A percentile compares a stretch with the other conserved stretches of the same genome.
Evolutionary conservation across 2,888 invertebrate species (phyloP).

Genomic region (Laspeyria flexula): DNA sequence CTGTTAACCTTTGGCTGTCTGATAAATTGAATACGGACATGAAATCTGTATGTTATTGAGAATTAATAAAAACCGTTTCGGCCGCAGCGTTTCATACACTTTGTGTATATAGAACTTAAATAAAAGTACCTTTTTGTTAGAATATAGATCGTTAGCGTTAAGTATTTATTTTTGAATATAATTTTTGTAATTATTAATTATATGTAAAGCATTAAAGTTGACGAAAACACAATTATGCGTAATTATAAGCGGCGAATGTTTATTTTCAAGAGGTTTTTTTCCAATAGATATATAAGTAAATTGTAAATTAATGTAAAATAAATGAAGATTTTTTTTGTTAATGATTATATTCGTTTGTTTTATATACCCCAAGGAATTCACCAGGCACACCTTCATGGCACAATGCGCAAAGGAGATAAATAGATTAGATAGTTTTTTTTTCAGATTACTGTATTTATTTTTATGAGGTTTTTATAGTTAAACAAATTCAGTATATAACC

Average conservation of each 20-base stretch:
- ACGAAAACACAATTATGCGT: conserved; percentile 58
- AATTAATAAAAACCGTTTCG: conserved; percentile 64
- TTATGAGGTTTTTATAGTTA: too few relatives aligned
- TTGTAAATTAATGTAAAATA: conserved; percentile 86
- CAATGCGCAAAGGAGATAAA: too few relatives aligned
- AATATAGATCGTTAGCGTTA: conserved; percentile 68
- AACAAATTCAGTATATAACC: too few relatives aligned
- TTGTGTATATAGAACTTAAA: conserved; percentile 68
- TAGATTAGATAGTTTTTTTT: too few relatives aligned
- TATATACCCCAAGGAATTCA: conserved; percentile 12
- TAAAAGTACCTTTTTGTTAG: conserved; percentile 82
- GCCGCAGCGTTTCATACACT: conserved; percentile 69
- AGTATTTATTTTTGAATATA: conserved; percentile 82
- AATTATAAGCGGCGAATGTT: conserved; percentile 70
- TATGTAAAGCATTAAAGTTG: conserved; percentile 63
- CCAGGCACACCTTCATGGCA: too few relatives aligned
- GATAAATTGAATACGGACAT: too few relatives aligned
- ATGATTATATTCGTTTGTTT: conserved; percentile 54
- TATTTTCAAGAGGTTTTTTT: conserved; percentile 76
- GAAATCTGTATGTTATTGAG: too few relatives aligned
- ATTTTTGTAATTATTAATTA: conserved; percentile 70
- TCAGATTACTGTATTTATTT: too few relatives aligned
- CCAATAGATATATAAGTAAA: conserved; percentile 61
- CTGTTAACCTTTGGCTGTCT: background rate
- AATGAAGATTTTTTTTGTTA: conserved; percentile 85